phyloP scores from a whole-genome alignment of 2,888 invertebrate genomes.

The Nomada lathburiana region DNA sequence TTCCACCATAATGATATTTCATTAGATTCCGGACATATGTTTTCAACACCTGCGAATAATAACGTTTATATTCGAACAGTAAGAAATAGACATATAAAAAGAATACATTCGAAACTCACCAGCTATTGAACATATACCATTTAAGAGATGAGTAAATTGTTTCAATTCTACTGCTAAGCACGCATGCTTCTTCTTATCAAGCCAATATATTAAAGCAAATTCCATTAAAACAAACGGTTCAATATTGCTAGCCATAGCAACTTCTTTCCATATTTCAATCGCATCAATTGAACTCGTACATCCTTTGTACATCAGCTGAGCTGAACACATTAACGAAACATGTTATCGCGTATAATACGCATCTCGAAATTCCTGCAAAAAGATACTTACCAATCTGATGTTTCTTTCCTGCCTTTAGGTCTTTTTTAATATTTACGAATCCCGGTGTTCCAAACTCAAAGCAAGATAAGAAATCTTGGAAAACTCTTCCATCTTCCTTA shows the following conservation, averaged over 20 bases:
- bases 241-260: conserved; percentile 85
- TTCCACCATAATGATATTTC: conserved; percentile 94
- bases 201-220: conserved; percentile 90
- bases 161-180: conserved; percentile 88
- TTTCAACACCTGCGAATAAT: conserved; percentile 82
- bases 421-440: conserved; percentile 83
- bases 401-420: conserved; percentile 81
- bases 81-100: not conserved
- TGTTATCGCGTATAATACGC: not conserved
- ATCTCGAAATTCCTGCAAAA: not conserved
- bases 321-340: conserved; percentile 66
- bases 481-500: conserved; percentile 78
- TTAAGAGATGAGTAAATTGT: conserved; percentile 88
- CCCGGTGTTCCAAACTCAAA: conserved; percentile 79
- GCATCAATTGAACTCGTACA: conserved; percentile 82
- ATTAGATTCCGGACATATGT: conserved; percentile 88
- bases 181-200: conserved; percentile 85
- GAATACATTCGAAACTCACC: conserved; percentile 79
- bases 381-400: conserved; percentile 81
- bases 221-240: conserved; percentile 89
- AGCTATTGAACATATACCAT: conserved; percentile 88
- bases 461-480: conserved; percentile 81
- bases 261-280: conserved; percentile 81
- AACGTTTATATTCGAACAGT: conserved; percentile 22
- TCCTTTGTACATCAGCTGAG: conserved; percentile 83